Base-by-base conservation (phyloP, 2,888 invertebrate species). In the Spodoptera picta region DNA sequence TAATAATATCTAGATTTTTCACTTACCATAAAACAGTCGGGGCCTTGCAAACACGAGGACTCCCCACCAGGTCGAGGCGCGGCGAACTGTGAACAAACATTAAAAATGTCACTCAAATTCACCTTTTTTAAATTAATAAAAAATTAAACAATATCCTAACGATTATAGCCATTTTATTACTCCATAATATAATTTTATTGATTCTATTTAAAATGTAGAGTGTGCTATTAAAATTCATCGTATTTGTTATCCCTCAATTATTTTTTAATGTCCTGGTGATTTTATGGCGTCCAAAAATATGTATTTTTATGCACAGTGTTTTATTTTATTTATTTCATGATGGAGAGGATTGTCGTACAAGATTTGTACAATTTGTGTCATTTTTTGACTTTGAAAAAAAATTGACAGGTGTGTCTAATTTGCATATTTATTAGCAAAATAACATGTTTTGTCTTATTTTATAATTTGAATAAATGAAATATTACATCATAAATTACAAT, bases 1-100 rank as follows among this genome's bases (percentile, higher is more conserved):
- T 27, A 27, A 36, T 36, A 36, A 36, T 42, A 56, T 19, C 43
- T 44, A 58, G 36, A 44, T 72, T 66, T 60, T 54, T 56, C 59
- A 95, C 96, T 96, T 90, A 96, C 96, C 96, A 96, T 96, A 92
- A 96, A 96, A 90, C 96, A 96, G 93, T 96, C 96, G 78, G 96
- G 96, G 87, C 96, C 96, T 90, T 96, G 96, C 90, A 96, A 94
- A 90, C 96, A 96, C 86, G 96, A 95, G 63, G 95, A 95, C 92
- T 96, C 96, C 89, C 96, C 96, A 87, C 95, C 92, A 81, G 95
- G 95, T 63, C 95, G 95, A 75, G 95, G 95, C 90, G 95, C 94
- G 83, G 96, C 95, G 82, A 96, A 96, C 96, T 96, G 95, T 84
- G 95, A 95, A 92, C 92, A 93, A 94, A 90, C 87, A 90, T 80